phyloP scores from a whole-genome alignment of 2,113 vertebrate species.

The Poeciliopsis turrubarensis region DNA sequence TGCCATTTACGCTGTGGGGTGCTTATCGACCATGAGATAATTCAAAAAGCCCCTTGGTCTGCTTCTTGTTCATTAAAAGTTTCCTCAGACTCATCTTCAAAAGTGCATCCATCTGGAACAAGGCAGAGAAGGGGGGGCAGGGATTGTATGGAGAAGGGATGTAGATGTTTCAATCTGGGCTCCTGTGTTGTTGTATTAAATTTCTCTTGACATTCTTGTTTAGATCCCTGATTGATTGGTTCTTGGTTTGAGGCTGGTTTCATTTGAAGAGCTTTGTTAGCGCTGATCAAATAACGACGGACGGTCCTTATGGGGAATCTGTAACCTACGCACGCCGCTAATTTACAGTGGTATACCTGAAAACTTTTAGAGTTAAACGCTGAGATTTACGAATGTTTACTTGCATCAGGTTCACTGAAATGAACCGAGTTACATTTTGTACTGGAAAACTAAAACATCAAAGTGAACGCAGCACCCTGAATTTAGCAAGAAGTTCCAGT shows the following conservation, averaged over 20 bases:
- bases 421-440: constrained; percentile 18
- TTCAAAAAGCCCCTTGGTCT: constrained; percentile 67
- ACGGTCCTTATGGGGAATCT: constrained; percentile 44
- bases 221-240: constrained; percentile 57
- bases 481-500: constrained; percentile 41
- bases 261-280: constrained; percentile 66
- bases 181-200: constrained; percentile 64
- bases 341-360: constrained; percentile 42
- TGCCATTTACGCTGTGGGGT: constrained; percentile 64
- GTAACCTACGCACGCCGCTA: constrained; percentile 49
- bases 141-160: constrained; percentile 22
- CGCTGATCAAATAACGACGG: constrained; percentile 52
- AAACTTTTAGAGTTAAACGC: constrained; percentile 27
- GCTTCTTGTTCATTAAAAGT: constrained; percentile 79
- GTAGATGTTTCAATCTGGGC: constrained; percentile 55
- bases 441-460: constrained; percentile 42
- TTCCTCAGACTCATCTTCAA: constrained; percentile 69
- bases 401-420: constrained; percentile 32
- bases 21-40: constrained; percentile 75
- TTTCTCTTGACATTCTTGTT: constrained; percentile 59
- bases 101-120: constrained; percentile 67
- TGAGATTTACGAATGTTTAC: constrained; percentile 27
- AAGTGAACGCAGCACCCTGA: constrained; percentile 40
- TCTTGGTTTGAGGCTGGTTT: constrained; percentile 45
- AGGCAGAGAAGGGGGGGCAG: constrained; percentile 22